A percentile compares a stretch with the other conserved stretches of the same genome.
phyloP scores from a whole-genome alignment of 2,888 invertebrate species.

The Lamellibrachia satsuma region DNA sequence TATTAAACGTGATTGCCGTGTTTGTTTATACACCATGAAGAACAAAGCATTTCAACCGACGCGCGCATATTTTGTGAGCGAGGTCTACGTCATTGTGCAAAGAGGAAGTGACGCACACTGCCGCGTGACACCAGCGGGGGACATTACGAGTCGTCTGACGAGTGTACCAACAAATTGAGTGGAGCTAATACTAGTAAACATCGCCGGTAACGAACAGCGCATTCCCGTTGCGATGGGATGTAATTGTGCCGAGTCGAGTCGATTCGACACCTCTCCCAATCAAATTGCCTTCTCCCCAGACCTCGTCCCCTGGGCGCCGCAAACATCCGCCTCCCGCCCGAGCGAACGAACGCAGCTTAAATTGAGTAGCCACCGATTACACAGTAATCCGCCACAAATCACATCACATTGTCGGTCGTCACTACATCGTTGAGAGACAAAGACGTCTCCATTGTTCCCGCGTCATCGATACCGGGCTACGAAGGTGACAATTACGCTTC shows the following conservation, averaged over 20 bases:
- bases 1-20: too few relatives aligned
- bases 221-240: neutral
- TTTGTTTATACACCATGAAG: too few relatives aligned
- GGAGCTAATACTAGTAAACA: neutral
- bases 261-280: neutral
- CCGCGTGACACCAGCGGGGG: neutral
- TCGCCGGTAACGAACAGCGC: neutral
- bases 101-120: neutral
- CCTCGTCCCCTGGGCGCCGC: neutral
- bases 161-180: neutral
- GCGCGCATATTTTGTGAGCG: neutral
- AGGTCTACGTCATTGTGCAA: neutral
- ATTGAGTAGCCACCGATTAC: neutral
- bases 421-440: neutral
- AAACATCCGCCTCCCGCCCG: slow-evolving; percentile 3
- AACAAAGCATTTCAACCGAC: neutral
- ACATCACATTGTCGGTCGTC: neutral
- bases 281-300: neutral
- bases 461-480: neutral
- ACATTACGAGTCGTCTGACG: neutral
- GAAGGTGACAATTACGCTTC: neutral
- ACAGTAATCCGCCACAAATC: neutral
- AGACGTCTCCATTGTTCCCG: neutral
- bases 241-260: neutral
- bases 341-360: neutral